These are phyloP conservation scores for Hestina assimilis DNA, from an alignment of 1,140 invertebrate genomes.

Conservation along the genomic window DNA sequence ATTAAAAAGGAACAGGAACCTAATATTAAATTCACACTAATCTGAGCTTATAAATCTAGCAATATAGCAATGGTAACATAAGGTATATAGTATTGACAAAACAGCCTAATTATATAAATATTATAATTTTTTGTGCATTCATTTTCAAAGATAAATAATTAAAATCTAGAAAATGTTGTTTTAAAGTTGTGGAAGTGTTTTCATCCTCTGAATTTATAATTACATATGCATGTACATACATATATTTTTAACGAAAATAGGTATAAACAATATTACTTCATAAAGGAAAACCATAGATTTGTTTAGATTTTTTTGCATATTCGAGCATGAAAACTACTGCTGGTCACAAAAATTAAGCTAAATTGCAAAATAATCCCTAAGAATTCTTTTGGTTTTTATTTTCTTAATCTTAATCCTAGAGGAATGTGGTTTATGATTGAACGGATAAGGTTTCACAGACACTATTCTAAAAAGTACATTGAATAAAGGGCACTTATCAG, in stretches of 20 bases:
- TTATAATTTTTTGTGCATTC: no score
- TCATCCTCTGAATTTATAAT: no score
- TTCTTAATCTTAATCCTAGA: slow-evolving; percentile 59
- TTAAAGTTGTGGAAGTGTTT: no score
- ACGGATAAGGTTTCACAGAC: slow-evolving; percentile 30
- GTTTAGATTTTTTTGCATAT: no score
- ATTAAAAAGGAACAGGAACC: not conserved
- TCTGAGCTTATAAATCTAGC: not conserved
- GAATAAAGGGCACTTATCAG: slow-evolving; percentile 70
- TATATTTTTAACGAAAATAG: no score
- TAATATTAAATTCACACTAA: not conserved
- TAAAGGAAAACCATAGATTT: no score
- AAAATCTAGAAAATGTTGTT: no score
- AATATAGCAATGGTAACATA: not conserved
- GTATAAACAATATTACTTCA: no score
- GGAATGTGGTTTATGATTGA: slow-evolving; percentile 64
- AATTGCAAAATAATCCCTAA: slow-evolving; percentile 6
- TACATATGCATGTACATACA: no score
- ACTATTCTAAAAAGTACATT: slow-evolving; percentile 40
- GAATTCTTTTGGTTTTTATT: not conserved
- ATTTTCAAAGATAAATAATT: no score
- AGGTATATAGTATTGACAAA: not conserved
- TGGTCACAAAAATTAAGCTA: slow-evolving; percentile 3
- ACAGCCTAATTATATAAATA: no score
- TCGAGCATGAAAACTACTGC: no score